Base-by-base conservation (phyloP, 2,888 invertebrate species). In the Platycheirus rosarum region DNA sequence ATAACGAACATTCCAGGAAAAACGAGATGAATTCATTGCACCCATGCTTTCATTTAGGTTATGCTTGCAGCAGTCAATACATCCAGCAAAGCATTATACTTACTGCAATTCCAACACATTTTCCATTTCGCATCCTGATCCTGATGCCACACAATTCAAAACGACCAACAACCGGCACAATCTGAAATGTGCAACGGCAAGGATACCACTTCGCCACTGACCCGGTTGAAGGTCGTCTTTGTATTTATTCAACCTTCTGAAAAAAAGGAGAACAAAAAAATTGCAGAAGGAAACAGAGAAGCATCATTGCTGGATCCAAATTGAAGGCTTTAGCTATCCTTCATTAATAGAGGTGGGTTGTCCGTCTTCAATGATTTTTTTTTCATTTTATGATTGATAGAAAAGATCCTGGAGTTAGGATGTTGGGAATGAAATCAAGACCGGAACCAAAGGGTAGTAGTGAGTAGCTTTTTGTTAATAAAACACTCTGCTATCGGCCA, bases 181-280 rank as follows among this genome's bases (percentile, higher is more conserved):
- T 48, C 46, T 60, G 60, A 46, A 69, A 49, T 75, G 49, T 71
- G 42, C 76, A 70, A 16, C 71, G 76, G 71, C 66, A 77, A 71
- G 40, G 71, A 68, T 62, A 32, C 62, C 62, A 71, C 55, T 82
- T 82, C 70, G 76, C 82, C 68, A 82, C 62, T 82, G 82, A 82
- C 82, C 82, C 66, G 77, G 71, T 77, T 82, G 82, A 82, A 82
- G 82, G 82, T 82, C 82, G 77, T 73, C 68, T 77, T 73, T 82
- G 82, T 77, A 63, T 68, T 82, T 82, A 63, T 62, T 77, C 77
- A 82, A 82, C 82, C 69, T 82, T 73, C 77, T 82, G 26, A 26
- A 20, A 37, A 57, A 57, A n/a, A 23, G 23, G 2, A 20, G 37
- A 20, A 23, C 16, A 37, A 18, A 55, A 14, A 29, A 68, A 48